Evolutionary conservation across 2,113 vertebrate species (phyloP), one percentile per base, ranked within the genome.

Genomic region (Athene noctua): DNA sequence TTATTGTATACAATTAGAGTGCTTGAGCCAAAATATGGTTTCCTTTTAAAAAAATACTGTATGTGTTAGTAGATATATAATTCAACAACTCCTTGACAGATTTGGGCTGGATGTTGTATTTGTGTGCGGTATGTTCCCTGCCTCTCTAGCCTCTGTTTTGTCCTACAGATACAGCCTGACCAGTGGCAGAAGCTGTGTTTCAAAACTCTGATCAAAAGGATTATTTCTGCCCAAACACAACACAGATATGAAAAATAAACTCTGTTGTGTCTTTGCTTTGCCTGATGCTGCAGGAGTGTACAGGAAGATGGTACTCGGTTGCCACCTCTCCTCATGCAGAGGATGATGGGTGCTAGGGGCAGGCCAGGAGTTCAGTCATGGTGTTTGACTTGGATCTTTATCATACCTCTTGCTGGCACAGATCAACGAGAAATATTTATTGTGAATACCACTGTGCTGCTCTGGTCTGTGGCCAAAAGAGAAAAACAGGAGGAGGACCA

Each of bases 401-500:
- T 30, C 16, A 2, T 92, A 29, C 47, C 25, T 61, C 44, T 81
- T 89, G 38, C 55, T 92, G 77, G 59, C 91, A 67, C 36, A 44
- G 72, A 30, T 19, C 9, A 34, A 22, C 0, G 0, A 89, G 63
- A 23, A 94, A 10, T 79, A 94, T 63, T 89, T 91, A 34, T 40
- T 87, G 70, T 85, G 80, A 91, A 78, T 82, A 49, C 21, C 1
- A 10, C 70, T 72, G 26, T 61, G 44, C 65, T 91, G 55, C 61
- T 87, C 73, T 95, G 87, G 78, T 85, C 81, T 65, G 23, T 49
- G 57, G 74, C 90, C 91, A 94, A 91, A 29, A 84, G n/a, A 68
- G 46, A 72, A 87, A 91, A 91, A 84, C 57, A 92, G 61, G 65
- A 94, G 89, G 77, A 91, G 73, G 36, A 92, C 94, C 89, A 96